These are phyloP conservation scores for Phyllotis vaccarum DNA, from an alignment of 2,797 vertebrate species.

Conservation along the genomic window DNA sequence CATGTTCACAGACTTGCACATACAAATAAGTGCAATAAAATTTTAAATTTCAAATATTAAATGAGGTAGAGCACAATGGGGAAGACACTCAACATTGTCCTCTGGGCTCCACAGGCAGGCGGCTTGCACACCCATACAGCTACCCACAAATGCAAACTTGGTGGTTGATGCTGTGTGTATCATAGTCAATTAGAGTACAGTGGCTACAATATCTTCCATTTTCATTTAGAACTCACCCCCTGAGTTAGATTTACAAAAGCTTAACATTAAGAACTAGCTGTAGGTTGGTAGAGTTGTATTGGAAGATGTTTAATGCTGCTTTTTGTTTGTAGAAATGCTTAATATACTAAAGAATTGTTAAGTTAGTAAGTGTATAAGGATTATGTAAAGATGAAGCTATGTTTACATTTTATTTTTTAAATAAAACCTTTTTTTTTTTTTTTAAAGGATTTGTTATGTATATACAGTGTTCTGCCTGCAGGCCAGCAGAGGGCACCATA, in stretches of 20 bases:
- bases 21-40: neutral
- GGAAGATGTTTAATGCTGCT: neutral
- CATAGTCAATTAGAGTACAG: neutral
- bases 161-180: neutral
- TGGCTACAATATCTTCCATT: neutral
- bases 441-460: neutral
- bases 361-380: neutral
- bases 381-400: constrained; percentile 11
- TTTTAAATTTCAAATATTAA: neutral
- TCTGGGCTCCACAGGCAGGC: neutral
- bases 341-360: neutral
- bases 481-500: too few relatives aligned
- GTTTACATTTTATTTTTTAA: neutral
- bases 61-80: neutral
- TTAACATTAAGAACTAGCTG: constrained; percentile 26
- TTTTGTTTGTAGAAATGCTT: constrained; percentile 45
- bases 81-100: neutral
- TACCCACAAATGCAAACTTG: too few relatives aligned
- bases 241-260: neutral
- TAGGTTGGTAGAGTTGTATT: neutral
- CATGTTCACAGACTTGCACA: too few relatives aligned
- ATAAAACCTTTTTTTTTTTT: too few relatives aligned
- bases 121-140: neutral
- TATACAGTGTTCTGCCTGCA: too few relatives aligned
- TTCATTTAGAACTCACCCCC: neutral